Conservation (phyloP, 2,888 invertebrate species). For the Tyria jacobaeae region DNA sequence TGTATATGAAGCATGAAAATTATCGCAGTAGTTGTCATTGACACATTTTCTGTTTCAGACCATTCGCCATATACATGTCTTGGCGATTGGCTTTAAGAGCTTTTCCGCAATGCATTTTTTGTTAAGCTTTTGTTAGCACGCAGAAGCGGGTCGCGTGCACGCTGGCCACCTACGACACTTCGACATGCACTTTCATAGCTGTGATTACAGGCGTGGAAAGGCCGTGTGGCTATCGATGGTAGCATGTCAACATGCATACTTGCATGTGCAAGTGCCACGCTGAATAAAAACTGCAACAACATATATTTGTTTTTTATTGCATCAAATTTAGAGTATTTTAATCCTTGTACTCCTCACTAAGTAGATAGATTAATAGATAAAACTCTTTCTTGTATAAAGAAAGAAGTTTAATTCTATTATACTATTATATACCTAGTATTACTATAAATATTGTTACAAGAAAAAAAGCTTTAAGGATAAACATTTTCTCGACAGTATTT, state of each 20-base stretch:
- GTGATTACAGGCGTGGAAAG: constrained; percentile 61
- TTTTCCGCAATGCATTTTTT: neutral
- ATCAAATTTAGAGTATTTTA: neutral
- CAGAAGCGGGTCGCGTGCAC: constrained; percentile 26
- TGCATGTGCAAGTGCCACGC: constrained; percentile 48
- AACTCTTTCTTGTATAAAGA: too few relatives aligned
- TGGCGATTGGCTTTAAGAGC: neutral
- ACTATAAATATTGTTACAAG: too few relatives aligned
- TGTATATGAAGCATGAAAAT: too few relatives aligned
- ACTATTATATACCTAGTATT: too few relatives aligned
- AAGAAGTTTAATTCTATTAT: too few relatives aligned
- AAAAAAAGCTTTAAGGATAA: too few relatives aligned
- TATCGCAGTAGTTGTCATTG: neutral
- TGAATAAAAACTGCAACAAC: constrained; percentile 46
- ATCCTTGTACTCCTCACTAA: neutral
- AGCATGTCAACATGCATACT: constrained; percentile 61
- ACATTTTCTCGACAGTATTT: too few relatives aligned
- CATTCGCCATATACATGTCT: neutral
- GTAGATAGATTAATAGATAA: too few relatives aligned
- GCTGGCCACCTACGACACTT: constrained; percentile 32
- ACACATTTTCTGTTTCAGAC: neutral
- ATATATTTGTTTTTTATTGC: constrained; percentile 23
- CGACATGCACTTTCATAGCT: constrained; percentile 57
- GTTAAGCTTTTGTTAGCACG: neutral
- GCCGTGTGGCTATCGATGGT: constrained; percentile 56